Base-by-base conservation (phyloP, 64 coral and sea anemone genomes). In the Pocillopora verrucosa region DNA sequence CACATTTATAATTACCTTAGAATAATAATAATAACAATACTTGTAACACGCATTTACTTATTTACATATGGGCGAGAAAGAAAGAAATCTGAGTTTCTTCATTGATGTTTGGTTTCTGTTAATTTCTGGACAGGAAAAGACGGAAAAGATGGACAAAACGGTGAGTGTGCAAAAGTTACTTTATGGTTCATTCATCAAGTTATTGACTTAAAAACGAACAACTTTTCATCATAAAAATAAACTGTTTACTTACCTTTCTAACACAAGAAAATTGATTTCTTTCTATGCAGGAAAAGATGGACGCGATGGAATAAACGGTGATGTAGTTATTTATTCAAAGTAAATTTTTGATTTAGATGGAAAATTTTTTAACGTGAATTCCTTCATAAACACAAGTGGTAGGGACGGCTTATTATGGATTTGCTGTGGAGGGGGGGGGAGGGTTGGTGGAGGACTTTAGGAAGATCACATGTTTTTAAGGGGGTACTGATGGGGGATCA, bases 101-200 rank as follows among this genome's bases (percentile, higher is more conserved):
- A 70, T 10, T 62, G 10, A 62, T 11, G 41, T 45, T 70, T 10
- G 7, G n/a, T 24, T 70, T 4, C 2, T 70, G 7, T 70, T 9
- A 1, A 20, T 56, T 56, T 56, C 56, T 77, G 6, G 37, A 20
- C 16, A 77, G 75, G 75, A 51, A 77, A 77, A 77, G 75, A 77
- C 16, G 75, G 75, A 38, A 77, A 77, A 77, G 75, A 77, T 77
- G 75, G 75, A 51, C 36, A 45, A 77, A 77, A 77, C 37, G 75
- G 75, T 77, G 75, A 77, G 75, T 77, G 45, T 77, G 1, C 67
- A 12, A 70, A 24, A 70, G 25, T 70, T 70, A 7, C 25, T 1
- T 3, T 70, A 20, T 70, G n/a, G 10, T 70, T 51, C 7, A 51
- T 3, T 51, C 7, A 51, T 51, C 0, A 0, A 51, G 41, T 51